Base-by-base conservation (phyloP, 2,888 invertebrate genomes). In the Isotomurus palustris region DNA sequence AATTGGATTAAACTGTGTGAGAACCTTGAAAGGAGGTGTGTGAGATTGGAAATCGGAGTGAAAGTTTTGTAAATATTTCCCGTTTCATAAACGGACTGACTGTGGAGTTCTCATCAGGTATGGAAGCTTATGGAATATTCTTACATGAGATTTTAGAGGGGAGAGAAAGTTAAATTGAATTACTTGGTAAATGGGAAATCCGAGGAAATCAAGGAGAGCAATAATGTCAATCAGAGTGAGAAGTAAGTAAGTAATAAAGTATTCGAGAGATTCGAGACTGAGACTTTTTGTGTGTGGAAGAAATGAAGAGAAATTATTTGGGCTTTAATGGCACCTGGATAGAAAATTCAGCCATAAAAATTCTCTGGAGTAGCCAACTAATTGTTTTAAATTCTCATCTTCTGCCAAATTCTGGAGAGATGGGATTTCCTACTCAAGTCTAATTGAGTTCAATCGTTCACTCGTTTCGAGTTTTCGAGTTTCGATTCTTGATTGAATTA, bases 351-450 rank as follows among this genome's bases (percentile, higher is more conserved):
- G 53, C 56, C 40, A 65, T 67, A 68, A 68, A 68, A 68, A 68
- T 68, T 59, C 61, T 52, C 48, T 56, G 50, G 57, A 54, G 53
- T 58, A 56, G 53, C 56, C 48, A 25, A 32, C 51, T 68, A 66
- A 68, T 68, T 68, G 66, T 62, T 68, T 68, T 68, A 68, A 68
- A 68, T 61, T 62, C 59, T 62, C 62, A 67, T 64, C 65, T 56
- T 19, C 40, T n/a, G 8, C n/a, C 40, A 40, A n/a, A n/a, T n/a
- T n/a, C n/a, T n/a, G n/a, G n/a, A n/a, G n/a, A n/a, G n/a, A n/a
- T n/a, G n/a, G n/a, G n/a, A n/a, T n/a, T n/a, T n/a, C n/a, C n/a
- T n/a, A n/a, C n/a, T n/a, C n/a, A n/a, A n/a, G n/a, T n/a, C n/a
- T n/a, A n/a, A n/a, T n/a, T n/a, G n/a, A n/a, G n/a, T n/a, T n/a